These are phyloP conservation scores for Apostichopus japonicus DNA, from an alignment of 35 echinoderm and acorn worm species.

Conservation along the genomic window DNA sequence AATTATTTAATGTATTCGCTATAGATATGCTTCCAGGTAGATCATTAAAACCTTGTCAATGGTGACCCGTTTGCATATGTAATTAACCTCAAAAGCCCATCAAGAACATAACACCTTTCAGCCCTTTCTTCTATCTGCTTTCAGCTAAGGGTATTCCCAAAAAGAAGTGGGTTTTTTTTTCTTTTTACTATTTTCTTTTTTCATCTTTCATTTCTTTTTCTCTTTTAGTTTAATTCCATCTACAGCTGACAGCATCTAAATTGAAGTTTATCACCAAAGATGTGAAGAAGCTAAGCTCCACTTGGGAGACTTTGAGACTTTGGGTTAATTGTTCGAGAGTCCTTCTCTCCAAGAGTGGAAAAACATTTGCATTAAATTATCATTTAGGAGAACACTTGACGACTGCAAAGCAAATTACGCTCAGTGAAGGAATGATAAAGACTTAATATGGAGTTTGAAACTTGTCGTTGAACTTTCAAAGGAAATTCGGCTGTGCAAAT, in stretches of 20 bases:
- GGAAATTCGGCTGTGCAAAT: not conserved
- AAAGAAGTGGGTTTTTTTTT: too few relatives aligned
- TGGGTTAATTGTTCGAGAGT: not conserved
- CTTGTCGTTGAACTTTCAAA: not conserved
- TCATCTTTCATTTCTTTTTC: too few relatives aligned
- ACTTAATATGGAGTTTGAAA: not conserved
- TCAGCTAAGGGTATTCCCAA: too few relatives aligned
- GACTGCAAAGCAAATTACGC: slow-evolving; percentile 9
- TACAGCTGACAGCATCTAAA: not conserved
- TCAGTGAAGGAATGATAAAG: not conserved
- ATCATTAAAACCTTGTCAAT: too few relatives aligned
- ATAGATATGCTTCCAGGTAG: too few relatives aligned
- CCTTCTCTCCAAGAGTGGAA: not conserved
- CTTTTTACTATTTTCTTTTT: too few relatives aligned
- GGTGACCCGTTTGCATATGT: too few relatives aligned
- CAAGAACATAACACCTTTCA: too few relatives aligned
- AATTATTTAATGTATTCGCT: too few relatives aligned
- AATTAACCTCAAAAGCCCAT: too few relatives aligned
- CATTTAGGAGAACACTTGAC: slow-evolving; percentile 3
- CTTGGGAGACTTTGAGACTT: not conserved
- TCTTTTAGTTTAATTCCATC: too few relatives aligned
- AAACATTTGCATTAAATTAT: slow-evolving; percentile 28
- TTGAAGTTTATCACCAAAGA: slow-evolving; percentile 3
- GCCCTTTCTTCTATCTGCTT: too few relatives aligned
- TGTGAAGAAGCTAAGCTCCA: slow-evolving; percentile 3